These are phyloP conservation scores for Drosophila trichaetosa DNA, from an alignment of 2,888 invertebrate species.

Conservation along the genomic window DNA sequence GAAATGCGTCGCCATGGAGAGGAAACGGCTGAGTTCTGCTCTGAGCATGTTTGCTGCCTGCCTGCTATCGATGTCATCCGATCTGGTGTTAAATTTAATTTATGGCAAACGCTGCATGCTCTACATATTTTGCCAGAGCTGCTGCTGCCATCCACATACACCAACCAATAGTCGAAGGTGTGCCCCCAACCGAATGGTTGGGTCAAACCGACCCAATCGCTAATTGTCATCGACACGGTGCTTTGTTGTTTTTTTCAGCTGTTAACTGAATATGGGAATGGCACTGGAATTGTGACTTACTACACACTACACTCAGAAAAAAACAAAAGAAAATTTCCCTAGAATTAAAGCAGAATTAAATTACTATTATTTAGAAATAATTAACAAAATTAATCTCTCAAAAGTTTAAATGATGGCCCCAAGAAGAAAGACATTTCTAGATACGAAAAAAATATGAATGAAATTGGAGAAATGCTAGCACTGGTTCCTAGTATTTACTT, in stretches of 20 bases:
- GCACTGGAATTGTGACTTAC: constrained; percentile 38
- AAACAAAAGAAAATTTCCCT: background rate
- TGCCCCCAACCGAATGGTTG: constrained; percentile 39
- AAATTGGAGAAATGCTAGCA: background rate
- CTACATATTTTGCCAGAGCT: constrained; percentile 71
- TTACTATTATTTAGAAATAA: too few relatives aligned
- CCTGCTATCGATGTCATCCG: constrained; percentile 63
- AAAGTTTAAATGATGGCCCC: too few relatives aligned
- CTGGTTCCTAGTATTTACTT: background rate
- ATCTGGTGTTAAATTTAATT: constrained; percentile 81
- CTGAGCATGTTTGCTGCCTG: constrained; percentile 6
- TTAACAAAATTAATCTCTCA: too few relatives aligned
- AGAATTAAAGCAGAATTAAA: background rate
- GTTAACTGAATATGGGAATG: constrained; percentile 64
- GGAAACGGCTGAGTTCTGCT: constrained; percentile 19
- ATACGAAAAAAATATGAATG: background rate
- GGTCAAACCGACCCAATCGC: constrained; percentile 69
- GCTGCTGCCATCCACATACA: constrained; percentile 18
- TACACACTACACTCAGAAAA: background rate
- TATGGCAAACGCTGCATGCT: constrained; percentile 79
- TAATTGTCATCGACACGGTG: constrained; percentile 79
- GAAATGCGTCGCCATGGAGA: constrained; percentile 59
- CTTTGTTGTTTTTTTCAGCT: constrained; percentile 65
- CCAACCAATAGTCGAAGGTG: constrained; percentile 54
- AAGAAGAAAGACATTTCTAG: background rate